These are phyloP conservation scores for Pampusana beccarii DNA, from an alignment of 2,113 vertebrate species.

Conservation along the genomic window DNA sequence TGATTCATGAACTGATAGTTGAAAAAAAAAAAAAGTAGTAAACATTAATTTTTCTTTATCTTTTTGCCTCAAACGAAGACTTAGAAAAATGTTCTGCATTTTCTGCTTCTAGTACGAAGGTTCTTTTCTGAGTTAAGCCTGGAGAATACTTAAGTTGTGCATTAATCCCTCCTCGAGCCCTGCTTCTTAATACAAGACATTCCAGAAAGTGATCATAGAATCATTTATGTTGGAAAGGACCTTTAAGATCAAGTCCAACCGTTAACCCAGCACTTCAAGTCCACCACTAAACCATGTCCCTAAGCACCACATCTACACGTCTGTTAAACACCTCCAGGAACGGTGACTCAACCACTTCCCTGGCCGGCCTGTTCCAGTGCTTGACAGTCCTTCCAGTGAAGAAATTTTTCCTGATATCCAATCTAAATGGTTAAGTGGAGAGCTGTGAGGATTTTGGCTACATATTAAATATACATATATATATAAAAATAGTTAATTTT, in stretches of 20 bases:
- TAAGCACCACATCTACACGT: too few relatives aligned
- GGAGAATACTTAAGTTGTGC: background rate
- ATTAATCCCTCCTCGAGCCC: background rate
- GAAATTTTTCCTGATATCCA: too few relatives aligned
- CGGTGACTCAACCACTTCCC: too few relatives aligned
- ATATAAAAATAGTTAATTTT: background rate
- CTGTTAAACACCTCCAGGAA: too few relatives aligned
- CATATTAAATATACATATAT: background rate
- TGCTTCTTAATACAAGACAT: background rate
- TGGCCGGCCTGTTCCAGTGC: too few relatives aligned
- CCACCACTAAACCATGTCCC: too few relatives aligned
- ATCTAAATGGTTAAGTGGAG: background rate
- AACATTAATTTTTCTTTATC: background rate
- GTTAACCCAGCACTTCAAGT: too few relatives aligned
- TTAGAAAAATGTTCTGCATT: background rate
- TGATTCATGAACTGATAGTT: background rate
- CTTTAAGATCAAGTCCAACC: too few relatives aligned
- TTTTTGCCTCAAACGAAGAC: background rate
- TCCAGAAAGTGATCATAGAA: background rate
- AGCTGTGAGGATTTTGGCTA: background rate
- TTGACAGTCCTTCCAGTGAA: too few relatives aligned
- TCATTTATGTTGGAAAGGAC: too few relatives aligned
- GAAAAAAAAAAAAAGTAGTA: background rate
- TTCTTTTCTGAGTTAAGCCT: background rate
- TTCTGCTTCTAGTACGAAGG: background rate